phyloP scores from a whole-genome alignment of 2,888 invertebrate species.

The Alitta virens region DNA sequence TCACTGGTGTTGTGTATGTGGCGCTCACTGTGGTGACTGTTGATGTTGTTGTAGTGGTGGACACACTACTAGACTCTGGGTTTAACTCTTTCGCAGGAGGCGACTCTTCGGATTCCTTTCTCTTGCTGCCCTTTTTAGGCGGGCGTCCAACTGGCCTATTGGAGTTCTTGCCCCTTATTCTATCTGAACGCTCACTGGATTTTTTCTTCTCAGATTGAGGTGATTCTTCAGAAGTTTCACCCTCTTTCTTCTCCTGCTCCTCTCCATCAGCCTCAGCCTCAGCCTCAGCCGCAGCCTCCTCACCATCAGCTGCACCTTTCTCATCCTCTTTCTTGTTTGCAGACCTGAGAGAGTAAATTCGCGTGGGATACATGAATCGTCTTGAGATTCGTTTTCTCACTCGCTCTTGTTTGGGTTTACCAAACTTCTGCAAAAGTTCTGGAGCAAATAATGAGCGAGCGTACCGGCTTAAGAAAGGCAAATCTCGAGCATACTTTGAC shows the following conservation, averaged over 20 bases:
- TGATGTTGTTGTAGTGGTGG: no score
- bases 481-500: not conserved
- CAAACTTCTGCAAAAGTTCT: not conserved
- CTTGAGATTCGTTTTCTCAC: conserved; percentile 7
- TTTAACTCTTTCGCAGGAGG: no score
- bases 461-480: not conserved
- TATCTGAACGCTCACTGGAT: no score
- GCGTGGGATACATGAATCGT: conserved; percentile 13
- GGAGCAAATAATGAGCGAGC: not conserved
- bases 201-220: no score
- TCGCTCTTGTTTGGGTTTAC: not conserved
- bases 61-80: no score
- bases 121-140: not conserved
- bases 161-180: no score
- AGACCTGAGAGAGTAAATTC: conserved; percentile 12
- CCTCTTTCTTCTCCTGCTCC: no score
- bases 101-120: no score
- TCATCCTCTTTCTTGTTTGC: conserved; percentile 8
- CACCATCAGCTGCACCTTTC: not conserved
- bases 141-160: not conserved
- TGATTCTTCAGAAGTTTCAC: no score
- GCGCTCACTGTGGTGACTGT: no score
- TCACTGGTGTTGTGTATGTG: no score
- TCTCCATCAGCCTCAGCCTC: not conserved
- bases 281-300: not conserved